A percentile compares a stretch with the other conserved stretches of the same genome.
Evolutionary conservation across 92 coral and sea anemone genomes (phyloP).

Genomic region (Paramuricea clavata): DNA sequence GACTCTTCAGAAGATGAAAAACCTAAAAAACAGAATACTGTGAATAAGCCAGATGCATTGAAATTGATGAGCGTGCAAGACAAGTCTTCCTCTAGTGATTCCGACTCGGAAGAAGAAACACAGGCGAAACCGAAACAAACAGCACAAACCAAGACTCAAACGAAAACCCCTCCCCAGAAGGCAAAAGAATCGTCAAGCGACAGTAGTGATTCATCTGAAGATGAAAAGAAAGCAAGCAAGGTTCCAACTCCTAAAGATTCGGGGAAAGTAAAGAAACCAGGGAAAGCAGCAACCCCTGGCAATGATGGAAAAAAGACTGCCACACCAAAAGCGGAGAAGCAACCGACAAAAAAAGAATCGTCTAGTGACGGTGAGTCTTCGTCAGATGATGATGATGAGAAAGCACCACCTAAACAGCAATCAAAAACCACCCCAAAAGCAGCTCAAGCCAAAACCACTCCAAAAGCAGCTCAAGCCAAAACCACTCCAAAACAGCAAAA

Average conservation of each 20-base stretch:
- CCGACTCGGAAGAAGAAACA: background rate
- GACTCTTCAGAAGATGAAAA: constrained; percentile 35
- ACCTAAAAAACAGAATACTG: constrained; percentile 17
- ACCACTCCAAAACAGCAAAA: no score
- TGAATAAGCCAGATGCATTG: constrained; percentile 39
- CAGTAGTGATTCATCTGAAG: constrained; percentile 71
- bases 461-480: constrained; percentile 37
- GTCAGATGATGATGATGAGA: constrained; percentile 48
- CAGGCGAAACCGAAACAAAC: background rate
- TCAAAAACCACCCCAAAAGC: constrained; percentile 19
- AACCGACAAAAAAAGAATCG: constrained; percentile 28
- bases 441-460: constrained; percentile 19
- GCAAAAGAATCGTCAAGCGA: constrained; percentile 49
- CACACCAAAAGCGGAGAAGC: constrained; percentile 24
- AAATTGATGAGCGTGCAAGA: constrained; percentile 55
- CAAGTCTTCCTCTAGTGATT: constrained; percentile 47
- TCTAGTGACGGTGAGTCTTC: constrained; percentile 14
- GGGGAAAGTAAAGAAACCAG: constrained; percentile 65
- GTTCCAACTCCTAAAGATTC: constrained; percentile 8
- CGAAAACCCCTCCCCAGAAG: constrained; percentile 14
- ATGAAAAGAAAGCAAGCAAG: constrained; percentile 43
- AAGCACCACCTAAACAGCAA: constrained; percentile 26
- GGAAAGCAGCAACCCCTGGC: background rate
- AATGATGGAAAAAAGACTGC: constrained; percentile 29
- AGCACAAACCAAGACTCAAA: constrained; percentile 32